phyloP scores from a whole-genome alignment of 1,140 invertebrate species.

The Oryzaephilus surinamensis region DNA sequence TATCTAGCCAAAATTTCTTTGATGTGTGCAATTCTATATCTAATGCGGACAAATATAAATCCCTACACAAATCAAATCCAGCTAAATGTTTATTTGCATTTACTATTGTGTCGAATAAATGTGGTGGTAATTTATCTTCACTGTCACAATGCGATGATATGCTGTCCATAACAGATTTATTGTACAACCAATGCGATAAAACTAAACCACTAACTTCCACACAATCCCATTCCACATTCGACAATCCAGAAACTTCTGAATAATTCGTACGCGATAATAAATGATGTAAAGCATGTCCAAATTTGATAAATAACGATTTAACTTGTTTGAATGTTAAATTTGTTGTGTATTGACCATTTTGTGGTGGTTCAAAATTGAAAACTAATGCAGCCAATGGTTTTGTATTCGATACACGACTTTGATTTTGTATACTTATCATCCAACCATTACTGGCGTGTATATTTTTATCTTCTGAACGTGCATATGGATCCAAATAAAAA shows the following conservation, averaged over 20 bases:
- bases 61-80: slow-evolving; percentile 64
- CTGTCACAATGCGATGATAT: slow-evolving; percentile 66
- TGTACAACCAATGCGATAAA: slow-evolving; percentile 70
- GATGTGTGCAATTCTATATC: slow-evolving; percentile 74
- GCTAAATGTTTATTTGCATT: slow-evolving; percentile 60
- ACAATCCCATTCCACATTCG: slow-evolving; percentile 87
- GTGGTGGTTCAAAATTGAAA: slow-evolving; percentile 65
- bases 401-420: slow-evolving; percentile 47
- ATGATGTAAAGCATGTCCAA: slow-evolving; percentile 76
- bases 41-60: slow-evolving; percentile 73
- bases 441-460: slow-evolving; percentile 48
- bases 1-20: slow-evolving; percentile 67
- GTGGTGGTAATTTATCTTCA: slow-evolving; percentile 55
- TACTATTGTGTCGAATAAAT: slow-evolving; percentile 52
- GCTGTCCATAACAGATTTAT: slow-evolving; percentile 53
- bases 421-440: slow-evolving; percentile 57
- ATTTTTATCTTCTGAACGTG: slow-evolving; percentile 51
- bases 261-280: slow-evolving; percentile 69
- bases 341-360: slow-evolving; percentile 48
- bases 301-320: slow-evolving; percentile 65
- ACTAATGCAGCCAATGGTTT: slow-evolving; percentile 69
- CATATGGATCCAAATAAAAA: slow-evolving; percentile 77
- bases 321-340: slow-evolving; percentile 69
- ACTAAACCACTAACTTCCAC: slow-evolving; percentile 69
- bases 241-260: slow-evolving; percentile 70